Base-by-base conservation (phyloP, 2,888 invertebrate species). In the Hirtodrosophila confusa region DNA sequence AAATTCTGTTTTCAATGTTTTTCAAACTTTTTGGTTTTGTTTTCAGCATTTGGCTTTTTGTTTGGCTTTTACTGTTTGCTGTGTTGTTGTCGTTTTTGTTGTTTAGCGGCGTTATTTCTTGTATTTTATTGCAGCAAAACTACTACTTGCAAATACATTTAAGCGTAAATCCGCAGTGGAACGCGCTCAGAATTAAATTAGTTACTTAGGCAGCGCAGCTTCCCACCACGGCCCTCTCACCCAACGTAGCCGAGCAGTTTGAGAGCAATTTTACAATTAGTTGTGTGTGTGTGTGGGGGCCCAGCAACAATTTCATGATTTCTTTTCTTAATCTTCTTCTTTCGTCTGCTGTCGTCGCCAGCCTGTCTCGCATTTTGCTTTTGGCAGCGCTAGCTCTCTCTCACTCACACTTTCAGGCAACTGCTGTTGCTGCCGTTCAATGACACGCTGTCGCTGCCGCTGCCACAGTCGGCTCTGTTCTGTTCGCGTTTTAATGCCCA, bases 1-100 rank as follows among this genome's bases (percentile, higher is more conserved):
- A 85, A 82, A 82, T 76, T 82, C 69, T 54, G 82, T 82, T 85
- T 85, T 82, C 84, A 84, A 84, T 75, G 80, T 69, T 69, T 67
- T 62, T 56, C 58, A 57, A 39, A 45, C 37, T 49, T 71, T 51
- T 57, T 55, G 27, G 12, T 49, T 64, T 35, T 39, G 10, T 44
- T 37, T 57, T 70, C 62, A 55, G 17, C 17, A 2, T 17, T 69
- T 67, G 51, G 56, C 41, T 57, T 7, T 31, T 6, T 31, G 43
- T 65, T 71, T 54, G 62, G 44, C 50, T 71, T 65, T 67, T 24
- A 23, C 7, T 58, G 40, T 40, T 9, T 33, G 8, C 17, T 43
- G 39, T 55, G 24, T 36, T 17, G 37, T 55, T 56, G 47, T 47
- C 48, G 47, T 11, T 37, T 37, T 24, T 44, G 41, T 55, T 55